Evolutionary conservation across 1,140 invertebrate genomes (phyloP).

Genomic region (Bombyx mori): ASM3026992v2 NC_085117.1:20605001-20605500

Average conservation of each 20-base stretch:
- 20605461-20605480: too few relatives aligned
- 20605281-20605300: slow-evolving; percentile 1
- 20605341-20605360: too few relatives aligned
- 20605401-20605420: too few relatives aligned
- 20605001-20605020: slow-evolving; percentile 3
- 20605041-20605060: too few relatives aligned
- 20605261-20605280: slow-evolving; percentile 1
- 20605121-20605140: slow-evolving; percentile 3
- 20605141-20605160: slow-evolving; percentile 5
- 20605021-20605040: slow-evolving; percentile 1
- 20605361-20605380: too few relatives aligned
- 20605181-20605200: slow-evolving; percentile 1
- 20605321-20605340: slow-evolving; percentile 2
- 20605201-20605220: slow-evolving; percentile 1
- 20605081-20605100: background rate
- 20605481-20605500: too few relatives aligned
- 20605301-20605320: slow-evolving; percentile 4
- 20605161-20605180: slow-evolving; percentile 2
- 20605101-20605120: slow-evolving; percentile 5
- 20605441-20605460: too few relatives aligned
- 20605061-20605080: slow-evolving; percentile 5
- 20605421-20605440: too few relatives aligned
- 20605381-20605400: too few relatives aligned
- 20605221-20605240: slow-evolving; percentile 3
- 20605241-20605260: slow-evolving; percentile 5